Conservation (phyloP, 2,888 invertebrate species). For the Ophion obscuratus region DNA sequence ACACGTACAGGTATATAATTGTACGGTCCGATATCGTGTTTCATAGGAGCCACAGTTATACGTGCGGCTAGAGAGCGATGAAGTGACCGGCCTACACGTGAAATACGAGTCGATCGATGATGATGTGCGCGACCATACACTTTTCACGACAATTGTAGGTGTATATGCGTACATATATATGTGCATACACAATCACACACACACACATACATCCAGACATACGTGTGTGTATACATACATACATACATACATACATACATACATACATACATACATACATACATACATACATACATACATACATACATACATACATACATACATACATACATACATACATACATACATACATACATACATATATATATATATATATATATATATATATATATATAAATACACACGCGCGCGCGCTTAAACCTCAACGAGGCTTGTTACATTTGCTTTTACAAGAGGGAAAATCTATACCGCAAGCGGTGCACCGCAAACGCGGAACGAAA, state of each 20-base stretch:
- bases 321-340: too few species aligned
- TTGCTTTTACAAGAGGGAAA: conserved; percentile 29
- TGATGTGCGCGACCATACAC: neutral
- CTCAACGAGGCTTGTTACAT: conserved; percentile 14
- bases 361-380: too few species aligned
- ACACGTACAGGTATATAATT: neutral
- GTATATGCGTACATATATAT: too few species aligned
- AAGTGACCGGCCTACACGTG: conserved; percentile 56
- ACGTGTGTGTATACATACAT: too few species aligned
- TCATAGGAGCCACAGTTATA: conserved; percentile 59
- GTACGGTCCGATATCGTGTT: conserved; percentile 45
- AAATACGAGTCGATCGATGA: conserved; percentile 61
- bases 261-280: too few species aligned
- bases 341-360: too few species aligned
- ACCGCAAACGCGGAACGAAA: conserved; percentile 13
- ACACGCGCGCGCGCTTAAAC: neutral
- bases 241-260: too few species aligned
- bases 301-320: too few species aligned
- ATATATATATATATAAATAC: too few species aligned
- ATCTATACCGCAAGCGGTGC: conserved; percentile 60
- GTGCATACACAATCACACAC: too few species aligned
- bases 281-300: neutral
- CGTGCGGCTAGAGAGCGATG: conserved; percentile 51
- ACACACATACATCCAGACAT: too few species aligned
- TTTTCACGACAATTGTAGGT: neutral